Conservation (phyloP, 2,113 vertebrate genomes). For the Ailuropoda melanoleuca region DNA sequence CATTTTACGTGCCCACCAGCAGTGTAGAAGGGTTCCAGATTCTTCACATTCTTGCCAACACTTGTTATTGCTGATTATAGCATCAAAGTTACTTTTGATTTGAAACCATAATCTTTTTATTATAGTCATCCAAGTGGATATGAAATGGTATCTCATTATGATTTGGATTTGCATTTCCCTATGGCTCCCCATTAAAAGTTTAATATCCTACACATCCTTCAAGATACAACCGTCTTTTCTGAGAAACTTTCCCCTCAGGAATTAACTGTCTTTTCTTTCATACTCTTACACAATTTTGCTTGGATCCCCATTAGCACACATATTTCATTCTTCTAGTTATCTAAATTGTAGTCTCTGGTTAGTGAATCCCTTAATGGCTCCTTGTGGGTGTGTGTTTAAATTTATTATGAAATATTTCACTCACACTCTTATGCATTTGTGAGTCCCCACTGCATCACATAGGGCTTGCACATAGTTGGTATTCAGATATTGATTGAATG, state of each 20-base stretch:
- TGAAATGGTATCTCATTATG: not conserved
- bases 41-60: not conserved
- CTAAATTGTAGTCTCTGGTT: not conserved
- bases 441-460: not conserved
- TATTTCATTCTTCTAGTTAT: not conserved
- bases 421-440: not conserved
- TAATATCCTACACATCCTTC: not conserved
- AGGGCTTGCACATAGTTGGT: not conserved
- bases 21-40: not conserved
- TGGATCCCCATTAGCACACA: not conserved
- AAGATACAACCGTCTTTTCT: not conserved
- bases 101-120: not conserved
- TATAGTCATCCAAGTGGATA: not conserved
- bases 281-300: not conserved
- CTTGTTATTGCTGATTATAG: not conserved
- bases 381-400: constrained; percentile 4
- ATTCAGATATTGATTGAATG: not conserved
- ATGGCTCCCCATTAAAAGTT: not conserved
- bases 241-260: not conserved
- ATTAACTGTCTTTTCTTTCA: not conserved
- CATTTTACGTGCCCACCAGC: not conserved
- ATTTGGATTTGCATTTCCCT: not conserved
- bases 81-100: not conserved
- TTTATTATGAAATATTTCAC: not conserved
- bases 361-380: not conserved